Evolutionary conservation across 2,888 invertebrate genomes (phyloP), one percentile per base, ranked within the genome.

Genomic region (Petrolisthes manimaculis): DNA sequence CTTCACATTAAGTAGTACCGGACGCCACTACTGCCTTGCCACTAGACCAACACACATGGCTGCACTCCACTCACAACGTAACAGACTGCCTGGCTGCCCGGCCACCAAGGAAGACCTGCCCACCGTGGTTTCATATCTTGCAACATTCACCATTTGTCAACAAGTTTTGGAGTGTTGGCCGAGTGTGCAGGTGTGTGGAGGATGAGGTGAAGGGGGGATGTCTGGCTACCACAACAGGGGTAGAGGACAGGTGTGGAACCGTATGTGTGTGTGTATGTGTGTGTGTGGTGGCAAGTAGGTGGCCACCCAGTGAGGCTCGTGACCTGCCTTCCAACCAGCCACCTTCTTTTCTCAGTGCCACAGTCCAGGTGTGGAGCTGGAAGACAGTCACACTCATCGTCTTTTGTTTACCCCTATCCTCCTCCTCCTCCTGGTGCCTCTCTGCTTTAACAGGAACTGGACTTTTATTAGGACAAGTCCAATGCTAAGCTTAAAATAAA

Each of bases 251-350:
- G 74, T 24, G 24, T n/a, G 24, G 74, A 55, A 6, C 56, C 79
- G 21, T 56, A 24, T 56, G 54, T 24, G 56, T 18, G 37, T 37
- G 37, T 37, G 37, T 37, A 37, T 37, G 37, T 37, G 37, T 37
- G 37, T 37, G 37, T 14, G 51, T 77, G 37, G 6, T 12, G 77
- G 37, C 37, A 18, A 54, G 78, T 51, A 18, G 3, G 21, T 6
- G 56, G 77, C 82, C 82, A 82, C 82, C 67, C 82, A 83, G 53
- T n/a, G 18, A 14, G 55, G 12, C 74, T 74, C 71, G 83, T 74
- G 74, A 83, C 54, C 55, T 18, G 83, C 83, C 55, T 83, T 14
- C 5, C 83, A 83, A 74, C 55, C 69, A 74, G 51, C 21, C 83
- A 24, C 37, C 82, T 51, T 24, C 82, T 18, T 5, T 3, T 67